phyloP scores from a whole-genome alignment of 2,888 invertebrate species.

The Acronicta alni region DNA sequence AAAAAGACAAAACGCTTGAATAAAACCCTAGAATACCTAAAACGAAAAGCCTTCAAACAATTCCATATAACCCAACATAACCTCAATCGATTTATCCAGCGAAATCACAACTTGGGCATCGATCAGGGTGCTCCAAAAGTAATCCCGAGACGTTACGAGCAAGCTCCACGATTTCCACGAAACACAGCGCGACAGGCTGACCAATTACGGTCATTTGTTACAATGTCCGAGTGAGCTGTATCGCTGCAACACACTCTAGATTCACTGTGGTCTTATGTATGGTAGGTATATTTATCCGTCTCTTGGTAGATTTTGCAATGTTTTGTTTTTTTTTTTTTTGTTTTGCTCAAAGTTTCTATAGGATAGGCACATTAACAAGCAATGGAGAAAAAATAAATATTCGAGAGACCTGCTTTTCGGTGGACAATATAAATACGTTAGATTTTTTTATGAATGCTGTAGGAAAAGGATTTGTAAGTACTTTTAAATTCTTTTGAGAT shows the following conservation, averaged over 20 bases:
- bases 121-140: slow-evolving; percentile 57
- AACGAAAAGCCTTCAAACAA: slow-evolving; percentile 3
- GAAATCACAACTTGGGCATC: slow-evolving; percentile 61
- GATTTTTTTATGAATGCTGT: too few species aligned
- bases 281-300: slow-evolving; percentile 14
- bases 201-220: slow-evolving; percentile 69
- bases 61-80: slow-evolving; percentile 15
- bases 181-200: slow-evolving; percentile 69
- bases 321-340: too few species aligned
- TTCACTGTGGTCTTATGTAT: slow-evolving; percentile 37
- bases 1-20: too few species aligned
- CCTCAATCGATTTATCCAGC: slow-evolving; percentile 47
- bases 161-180: slow-evolving; percentile 34
- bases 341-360: too few species aligned
- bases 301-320: slow-evolving; percentile 5
- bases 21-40: slow-evolving; percentile 6
- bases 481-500: too few species aligned
- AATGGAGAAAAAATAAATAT: too few species aligned
- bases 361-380: too few species aligned
- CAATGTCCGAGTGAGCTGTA: slow-evolving; percentile 57
- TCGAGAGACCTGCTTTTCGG: too few species aligned
- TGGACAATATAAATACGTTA: too few species aligned
- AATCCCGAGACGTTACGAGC: slow-evolving; percentile 55
- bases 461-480: too few species aligned
- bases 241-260: slow-evolving; percentile 49